These are phyloP conservation scores for Hyposmocoma kahamanoa DNA, from an alignment of 1,140 invertebrate genomes.

Conservation along the genomic window DNA sequence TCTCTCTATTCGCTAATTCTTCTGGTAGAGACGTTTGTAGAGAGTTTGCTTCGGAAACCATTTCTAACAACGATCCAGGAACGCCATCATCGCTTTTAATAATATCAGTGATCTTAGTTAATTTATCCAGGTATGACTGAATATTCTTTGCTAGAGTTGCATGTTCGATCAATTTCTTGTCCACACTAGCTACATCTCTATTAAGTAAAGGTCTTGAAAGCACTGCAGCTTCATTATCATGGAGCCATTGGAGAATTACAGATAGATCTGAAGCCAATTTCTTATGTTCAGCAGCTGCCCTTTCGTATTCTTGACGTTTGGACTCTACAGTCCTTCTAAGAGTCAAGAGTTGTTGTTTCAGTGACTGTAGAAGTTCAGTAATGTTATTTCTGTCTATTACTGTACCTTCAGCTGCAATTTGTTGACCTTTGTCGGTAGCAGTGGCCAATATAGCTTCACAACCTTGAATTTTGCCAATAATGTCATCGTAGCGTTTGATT, in stretches of 20 bases:
- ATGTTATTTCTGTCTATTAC: slow-evolving; percentile 90
- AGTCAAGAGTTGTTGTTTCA: slow-evolving; percentile 89
- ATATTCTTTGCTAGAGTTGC: slow-evolving; percentile 80
- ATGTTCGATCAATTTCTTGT: slow-evolving; percentile 88
- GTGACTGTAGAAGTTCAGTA: slow-evolving; percentile 87
- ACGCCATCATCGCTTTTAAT: slow-evolving; percentile 83
- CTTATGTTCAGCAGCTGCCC: slow-evolving; percentile 89
- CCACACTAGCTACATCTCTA: slow-evolving; percentile 85
- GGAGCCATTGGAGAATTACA: slow-evolving; percentile 87
- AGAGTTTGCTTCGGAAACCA: slow-evolving; percentile 87
- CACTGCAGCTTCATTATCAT: slow-evolving; percentile 87
- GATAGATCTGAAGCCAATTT: slow-evolving; percentile 87
- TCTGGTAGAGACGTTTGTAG: slow-evolving; percentile 84
- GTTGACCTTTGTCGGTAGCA: slow-evolving; percentile 92
- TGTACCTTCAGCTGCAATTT: slow-evolving; percentile 91
- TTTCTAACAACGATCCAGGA: slow-evolving; percentile 85
- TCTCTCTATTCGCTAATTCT: slow-evolving; percentile 85
- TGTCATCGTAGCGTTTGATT: slow-evolving; percentile 90
- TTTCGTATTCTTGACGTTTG: slow-evolving; percentile 89
- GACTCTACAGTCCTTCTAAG: slow-evolving; percentile 88
- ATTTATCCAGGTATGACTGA: slow-evolving; percentile 80
- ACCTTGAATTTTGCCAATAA: slow-evolving; percentile 88
- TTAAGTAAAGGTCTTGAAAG: slow-evolving; percentile 88
- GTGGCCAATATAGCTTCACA: slow-evolving; percentile 90
- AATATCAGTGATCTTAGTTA: slow-evolving; percentile 79